Evolutionary conservation across 2,113 vertebrate genomes (phyloP).

Genomic region (Gallinago media): DNA sequence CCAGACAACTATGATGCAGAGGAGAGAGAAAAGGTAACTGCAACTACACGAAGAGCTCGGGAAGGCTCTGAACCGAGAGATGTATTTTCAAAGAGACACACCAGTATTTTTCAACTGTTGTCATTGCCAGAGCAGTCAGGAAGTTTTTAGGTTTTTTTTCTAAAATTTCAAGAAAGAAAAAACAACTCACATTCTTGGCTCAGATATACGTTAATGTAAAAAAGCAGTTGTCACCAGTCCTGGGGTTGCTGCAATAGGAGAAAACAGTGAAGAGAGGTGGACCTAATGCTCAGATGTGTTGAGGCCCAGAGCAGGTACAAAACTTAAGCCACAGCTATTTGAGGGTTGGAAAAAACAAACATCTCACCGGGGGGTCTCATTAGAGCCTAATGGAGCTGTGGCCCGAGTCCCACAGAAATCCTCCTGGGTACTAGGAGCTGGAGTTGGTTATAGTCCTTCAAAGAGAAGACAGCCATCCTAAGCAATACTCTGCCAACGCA

Average conservation of each 20-base stretch:
- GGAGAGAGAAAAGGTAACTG: constrained; percentile 89
- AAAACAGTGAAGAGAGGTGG: background rate
- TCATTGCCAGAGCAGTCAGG: too few species aligned
- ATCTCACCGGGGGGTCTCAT: background rate
- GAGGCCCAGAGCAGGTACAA: background rate
- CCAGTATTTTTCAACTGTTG: background rate
- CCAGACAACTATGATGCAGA: constrained; percentile 86
- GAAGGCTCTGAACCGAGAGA: background rate
- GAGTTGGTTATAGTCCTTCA: background rate
- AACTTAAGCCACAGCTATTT: background rate
- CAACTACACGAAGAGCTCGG: background rate
- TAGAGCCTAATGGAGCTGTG: background rate
- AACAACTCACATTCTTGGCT: background rate
- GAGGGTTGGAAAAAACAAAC: background rate
- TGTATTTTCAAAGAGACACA: background rate
- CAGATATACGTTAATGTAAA: background rate
- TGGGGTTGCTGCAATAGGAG: background rate
- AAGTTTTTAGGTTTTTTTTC: background rate
- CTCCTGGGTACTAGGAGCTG: background rate
- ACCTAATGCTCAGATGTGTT: too few species aligned
- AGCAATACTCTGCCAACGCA: background rate
- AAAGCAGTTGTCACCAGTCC: background rate
- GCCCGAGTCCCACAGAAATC: background rate
- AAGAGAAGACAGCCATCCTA: background rate
- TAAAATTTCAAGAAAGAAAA: background rate